phyloP scores from a whole-genome alignment of 2,797 vertebrate genomes.

The Sitta carolinensis region DNA sequence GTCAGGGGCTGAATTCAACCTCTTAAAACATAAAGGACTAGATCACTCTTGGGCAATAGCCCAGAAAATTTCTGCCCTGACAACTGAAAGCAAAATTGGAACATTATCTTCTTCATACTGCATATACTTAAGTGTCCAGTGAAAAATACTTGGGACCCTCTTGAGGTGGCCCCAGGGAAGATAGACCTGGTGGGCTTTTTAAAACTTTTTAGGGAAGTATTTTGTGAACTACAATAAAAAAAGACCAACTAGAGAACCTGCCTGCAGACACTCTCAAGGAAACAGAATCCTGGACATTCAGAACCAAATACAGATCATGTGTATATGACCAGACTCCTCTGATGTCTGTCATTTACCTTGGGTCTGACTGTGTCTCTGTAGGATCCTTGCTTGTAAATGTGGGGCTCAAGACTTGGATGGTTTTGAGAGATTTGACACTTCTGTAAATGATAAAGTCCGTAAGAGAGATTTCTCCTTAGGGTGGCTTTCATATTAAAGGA shows the following conservation, averaged over 20 bases:
- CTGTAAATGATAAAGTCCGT: background rate
- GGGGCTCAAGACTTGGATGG: background rate
- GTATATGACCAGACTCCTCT: background rate
- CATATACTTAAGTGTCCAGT: background rate
- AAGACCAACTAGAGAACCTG: background rate
- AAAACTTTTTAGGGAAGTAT: background rate
- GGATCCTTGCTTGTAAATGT: background rate
- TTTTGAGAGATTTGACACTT: conserved; percentile 58
- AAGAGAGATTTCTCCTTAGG: conserved; percentile 19
- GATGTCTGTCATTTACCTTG: background rate
- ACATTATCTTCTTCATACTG: background rate
- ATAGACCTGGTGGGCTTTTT: background rate
- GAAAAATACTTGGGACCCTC: background rate
- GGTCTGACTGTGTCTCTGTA: background rate
- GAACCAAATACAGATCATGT: background rate
- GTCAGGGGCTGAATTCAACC: background rate
- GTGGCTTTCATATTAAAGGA: background rate
- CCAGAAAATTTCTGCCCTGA: background rate
- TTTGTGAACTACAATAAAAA: background rate
- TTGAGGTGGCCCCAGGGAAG: background rate
- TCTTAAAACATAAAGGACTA: background rate
- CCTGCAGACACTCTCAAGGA: conserved; percentile 22
- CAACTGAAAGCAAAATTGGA: background rate
- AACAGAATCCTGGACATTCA: conserved; percentile 15
- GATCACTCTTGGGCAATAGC: background rate